phyloP scores from a whole-genome alignment of 2,888 invertebrate genomes.

The Amaurobius ferox region DNA sequence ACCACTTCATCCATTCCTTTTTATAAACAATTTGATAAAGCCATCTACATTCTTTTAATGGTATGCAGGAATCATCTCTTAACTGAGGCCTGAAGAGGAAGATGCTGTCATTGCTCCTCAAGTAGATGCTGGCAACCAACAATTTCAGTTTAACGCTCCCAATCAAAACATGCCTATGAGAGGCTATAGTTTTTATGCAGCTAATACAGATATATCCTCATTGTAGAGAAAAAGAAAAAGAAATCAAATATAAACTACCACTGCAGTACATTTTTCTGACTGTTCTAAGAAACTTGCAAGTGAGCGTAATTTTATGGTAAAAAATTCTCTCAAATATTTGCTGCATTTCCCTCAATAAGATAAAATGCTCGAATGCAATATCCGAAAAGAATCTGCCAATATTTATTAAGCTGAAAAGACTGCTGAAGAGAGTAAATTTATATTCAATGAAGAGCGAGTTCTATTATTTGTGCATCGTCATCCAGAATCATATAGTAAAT shows the following conservation, averaged over 20 bases:
- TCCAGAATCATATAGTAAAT: too few species aligned
- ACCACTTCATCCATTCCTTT: too few species aligned
- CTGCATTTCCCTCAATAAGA: constrained; percentile 8
- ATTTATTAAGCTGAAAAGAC: constrained; percentile 4
- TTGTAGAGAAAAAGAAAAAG: constrained; percentile 42
- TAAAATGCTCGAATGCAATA: neutral
- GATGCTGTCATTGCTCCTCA: constrained; percentile 86
- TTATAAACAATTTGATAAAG: too few species aligned
- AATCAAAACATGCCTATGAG: constrained; percentile 71
- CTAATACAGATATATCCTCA: neutral
- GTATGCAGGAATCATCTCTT: too few species aligned
- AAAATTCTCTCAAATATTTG: constrained; percentile 19
- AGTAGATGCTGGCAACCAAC: constrained; percentile 82
- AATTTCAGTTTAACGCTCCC: constrained; percentile 80
- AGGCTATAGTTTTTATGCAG: constrained; percentile 64
- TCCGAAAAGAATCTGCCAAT: neutral
- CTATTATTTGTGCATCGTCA: too few species aligned
- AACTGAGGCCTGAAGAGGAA: too few species aligned
- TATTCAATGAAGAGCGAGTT: constrained; percentile 5
- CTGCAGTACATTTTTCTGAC: constrained; percentile 38
- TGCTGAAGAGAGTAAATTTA: constrained; percentile 1
- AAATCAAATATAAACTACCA: constrained; percentile 19
- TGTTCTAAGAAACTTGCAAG: constrained; percentile 44
- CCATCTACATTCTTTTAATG: too few species aligned
- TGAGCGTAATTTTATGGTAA: constrained; percentile 1